These are phyloP conservation scores for Callitettix versicolor DNA, from an alignment of 1,140 invertebrate genomes.

Conservation along the genomic window DNA sequence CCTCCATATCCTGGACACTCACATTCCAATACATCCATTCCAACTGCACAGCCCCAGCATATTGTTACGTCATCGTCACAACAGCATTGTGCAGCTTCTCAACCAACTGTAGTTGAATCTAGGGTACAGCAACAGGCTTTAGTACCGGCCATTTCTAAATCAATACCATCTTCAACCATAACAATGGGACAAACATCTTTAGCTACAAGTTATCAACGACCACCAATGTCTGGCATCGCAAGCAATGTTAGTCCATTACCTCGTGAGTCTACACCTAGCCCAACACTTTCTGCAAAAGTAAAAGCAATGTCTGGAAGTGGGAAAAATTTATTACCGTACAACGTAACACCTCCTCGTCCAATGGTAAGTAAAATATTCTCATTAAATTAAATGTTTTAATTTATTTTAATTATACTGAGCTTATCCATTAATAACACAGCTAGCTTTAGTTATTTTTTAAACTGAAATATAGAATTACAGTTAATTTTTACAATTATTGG, in stretches of 20 bases:
- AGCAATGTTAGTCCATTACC: slow-evolving; percentile 35
- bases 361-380: slow-evolving; percentile 34
- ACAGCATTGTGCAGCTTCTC: slow-evolving; percentile 3
- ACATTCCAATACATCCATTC: slow-evolving; percentile 2
- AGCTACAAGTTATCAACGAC: slow-evolving; percentile 24
- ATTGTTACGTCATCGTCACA: background rate
- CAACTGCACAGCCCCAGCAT: background rate
- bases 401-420: too few relatives aligned
- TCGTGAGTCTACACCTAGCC: slow-evolving; percentile 33
- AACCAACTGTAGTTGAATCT: background rate
- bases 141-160: slow-evolving; percentile 11
- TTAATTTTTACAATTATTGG: too few relatives aligned
- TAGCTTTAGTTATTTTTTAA: too few relatives aligned
- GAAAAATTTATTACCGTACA: slow-evolving; percentile 74
- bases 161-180: slow-evolving; percentile 6
- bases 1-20: slow-evolving; percentile 18
- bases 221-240: slow-evolving; percentile 20
- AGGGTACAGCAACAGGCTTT: too few relatives aligned
- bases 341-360: slow-evolving; percentile 73
- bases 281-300: slow-evolving; percentile 25
- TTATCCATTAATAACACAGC: too few relatives aligned
- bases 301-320: slow-evolving; percentile 35
- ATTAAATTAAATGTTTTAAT: too few relatives aligned
- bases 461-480: too few relatives aligned
- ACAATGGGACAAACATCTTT: slow-evolving; percentile 20